Evolutionary conservation across 30 jellyfish, hydroid and myxozoan species (phyloP).

Genomic region (Cassiopea xamachana): DNA sequence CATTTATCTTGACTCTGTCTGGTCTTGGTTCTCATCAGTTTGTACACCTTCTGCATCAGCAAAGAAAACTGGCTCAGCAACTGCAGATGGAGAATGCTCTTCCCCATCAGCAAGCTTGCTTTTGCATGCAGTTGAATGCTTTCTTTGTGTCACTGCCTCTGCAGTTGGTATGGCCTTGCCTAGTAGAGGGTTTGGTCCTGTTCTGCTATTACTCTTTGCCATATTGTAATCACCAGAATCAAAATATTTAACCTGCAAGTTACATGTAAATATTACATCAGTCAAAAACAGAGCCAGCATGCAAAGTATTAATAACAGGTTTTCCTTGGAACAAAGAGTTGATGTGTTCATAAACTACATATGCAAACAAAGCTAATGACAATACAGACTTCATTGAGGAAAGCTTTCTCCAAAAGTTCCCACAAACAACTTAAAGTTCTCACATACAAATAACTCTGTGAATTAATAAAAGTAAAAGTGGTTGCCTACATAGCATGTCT

Average conservation of each 20-base stretch:
- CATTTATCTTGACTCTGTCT: background rate
- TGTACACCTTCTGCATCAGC: slow-evolving; percentile 40
- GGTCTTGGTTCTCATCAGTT: slow-evolving; percentile 15
- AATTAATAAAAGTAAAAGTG: no score
- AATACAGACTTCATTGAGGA: no score
- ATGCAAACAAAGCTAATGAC: no score
- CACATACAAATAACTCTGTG: no score
- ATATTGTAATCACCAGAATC: slow-evolving; percentile 95
- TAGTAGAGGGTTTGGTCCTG: slow-evolving; percentile 75
- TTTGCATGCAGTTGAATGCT: slow-evolving; percentile 82
- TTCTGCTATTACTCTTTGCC: slow-evolving; percentile 86
- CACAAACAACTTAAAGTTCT: no score
- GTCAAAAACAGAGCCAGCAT: background rate
- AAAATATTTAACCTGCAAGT: slow-evolving; percentile 83
- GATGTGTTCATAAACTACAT: no score
- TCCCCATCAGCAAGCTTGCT: slow-evolving; percentile 83
- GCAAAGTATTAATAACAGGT: no score
- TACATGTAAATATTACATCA: background rate
- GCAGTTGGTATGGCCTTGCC: slow-evolving; percentile 98
- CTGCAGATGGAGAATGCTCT: slow-evolving; percentile 49
- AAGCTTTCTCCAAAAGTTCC: no score
- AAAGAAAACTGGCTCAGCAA: slow-evolving; percentile 54
- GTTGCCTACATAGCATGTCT: no score
- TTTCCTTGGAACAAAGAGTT: no score
- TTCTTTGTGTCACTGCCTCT: slow-evolving; percentile 90